Conservation (phyloP, 2,888 invertebrate genomes). For the Coenonympha glycerion region DNA sequence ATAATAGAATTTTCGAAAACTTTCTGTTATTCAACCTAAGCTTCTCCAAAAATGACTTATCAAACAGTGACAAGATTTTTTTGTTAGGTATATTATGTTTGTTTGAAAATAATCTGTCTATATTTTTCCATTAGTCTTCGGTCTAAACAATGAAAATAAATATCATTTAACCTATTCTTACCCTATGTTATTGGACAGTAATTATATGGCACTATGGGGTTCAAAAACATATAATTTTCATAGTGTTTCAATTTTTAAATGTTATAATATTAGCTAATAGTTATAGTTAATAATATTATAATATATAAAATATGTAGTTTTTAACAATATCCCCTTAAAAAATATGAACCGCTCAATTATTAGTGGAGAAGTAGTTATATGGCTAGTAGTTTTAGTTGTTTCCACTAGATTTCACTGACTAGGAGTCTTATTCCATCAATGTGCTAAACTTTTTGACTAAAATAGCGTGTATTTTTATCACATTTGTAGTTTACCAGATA, state of each 20-base stretch:
- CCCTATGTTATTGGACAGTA: slow-evolving; percentile 35
- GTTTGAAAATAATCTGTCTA: not conserved
- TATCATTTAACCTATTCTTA: slow-evolving; percentile 14
- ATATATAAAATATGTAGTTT: slow-evolving; percentile 29
- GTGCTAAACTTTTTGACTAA: slow-evolving; percentile 6
- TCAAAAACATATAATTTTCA: slow-evolving; percentile 68
- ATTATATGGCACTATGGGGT: slow-evolving; percentile 67
- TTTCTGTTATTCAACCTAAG: no score
- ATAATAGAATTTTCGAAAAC: no score
- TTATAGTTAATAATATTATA: no score
- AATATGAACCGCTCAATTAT: slow-evolving; percentile 12
- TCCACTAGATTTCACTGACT: slow-evolving; percentile 14
- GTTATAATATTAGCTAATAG: slow-evolving; percentile 10
- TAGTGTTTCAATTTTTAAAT: slow-evolving; percentile 48
- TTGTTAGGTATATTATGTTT: not conserved
- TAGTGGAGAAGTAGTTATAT: slow-evolving; percentile 18
- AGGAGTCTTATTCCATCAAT: slow-evolving; percentile 7
- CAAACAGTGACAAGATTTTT: no score
- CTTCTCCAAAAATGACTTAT: no score
- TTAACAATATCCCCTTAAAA: slow-evolving; percentile 21
- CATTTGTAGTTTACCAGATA: not conserved
- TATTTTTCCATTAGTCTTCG: not conserved
- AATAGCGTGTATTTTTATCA: not conserved
- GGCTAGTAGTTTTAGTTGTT: slow-evolving; percentile 13
- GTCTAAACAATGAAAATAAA: slow-evolving; percentile 8